A percentile compares a stretch with the other conserved stretches of the same genome.
phyloP scores from a whole-genome alignment of 2,797 vertebrate genomes.

The Heliangelus exortis region DNA sequence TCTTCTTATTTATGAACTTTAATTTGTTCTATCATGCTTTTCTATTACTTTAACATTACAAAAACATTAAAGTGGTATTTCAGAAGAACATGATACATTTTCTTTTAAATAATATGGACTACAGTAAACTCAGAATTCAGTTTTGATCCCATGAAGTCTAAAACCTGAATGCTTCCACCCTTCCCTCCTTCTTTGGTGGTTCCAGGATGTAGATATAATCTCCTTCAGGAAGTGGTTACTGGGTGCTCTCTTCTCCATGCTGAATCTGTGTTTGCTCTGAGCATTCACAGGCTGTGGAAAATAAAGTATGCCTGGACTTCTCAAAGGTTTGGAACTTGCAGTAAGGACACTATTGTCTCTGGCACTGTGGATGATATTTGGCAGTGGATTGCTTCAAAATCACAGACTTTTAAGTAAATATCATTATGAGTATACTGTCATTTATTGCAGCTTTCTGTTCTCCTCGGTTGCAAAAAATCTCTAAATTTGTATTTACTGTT shows the following conservation, averaged over 20 bases:
- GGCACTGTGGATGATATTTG: neutral
- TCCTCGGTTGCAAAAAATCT: neutral
- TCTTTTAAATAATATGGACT: neutral
- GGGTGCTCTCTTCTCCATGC: neutral
- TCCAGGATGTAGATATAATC: neutral
- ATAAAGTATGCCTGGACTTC: neutral
- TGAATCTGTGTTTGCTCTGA: neutral
- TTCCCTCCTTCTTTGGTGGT: neutral
- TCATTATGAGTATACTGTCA: neutral
- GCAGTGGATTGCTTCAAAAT: neutral
- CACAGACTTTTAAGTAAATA: neutral
- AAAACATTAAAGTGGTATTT: neutral
- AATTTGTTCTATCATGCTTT: neutral
- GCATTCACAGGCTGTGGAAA: neutral
- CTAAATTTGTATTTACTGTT: neutral
- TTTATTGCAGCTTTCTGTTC: constrained; percentile 7
- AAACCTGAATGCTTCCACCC: neutral
- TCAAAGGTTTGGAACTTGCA: neutral
- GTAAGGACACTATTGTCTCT: neutral
- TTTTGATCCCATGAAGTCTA: neutral
- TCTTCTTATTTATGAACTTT: neutral
- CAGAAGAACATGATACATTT: neutral
- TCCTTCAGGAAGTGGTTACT: neutral
- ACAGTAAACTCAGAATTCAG: neutral
- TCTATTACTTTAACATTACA: neutral